Evolutionary conservation across 2,113 vertebrate genomes (phyloP).

Genomic region (Promerops cafer): DNA sequence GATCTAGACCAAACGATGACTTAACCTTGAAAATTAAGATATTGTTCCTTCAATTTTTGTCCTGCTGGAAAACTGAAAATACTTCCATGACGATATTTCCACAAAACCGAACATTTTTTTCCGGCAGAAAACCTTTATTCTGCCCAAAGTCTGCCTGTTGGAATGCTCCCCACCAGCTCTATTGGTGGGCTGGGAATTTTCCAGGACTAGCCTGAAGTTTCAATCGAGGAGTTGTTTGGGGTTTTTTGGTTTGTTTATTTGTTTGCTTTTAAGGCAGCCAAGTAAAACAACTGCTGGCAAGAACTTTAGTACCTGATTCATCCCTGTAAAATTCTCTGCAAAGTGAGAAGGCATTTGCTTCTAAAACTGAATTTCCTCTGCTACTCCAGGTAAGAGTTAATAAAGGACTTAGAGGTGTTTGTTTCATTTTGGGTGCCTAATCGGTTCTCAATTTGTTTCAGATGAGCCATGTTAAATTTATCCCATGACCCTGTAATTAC

Average conservation of each 20-base stretch:
- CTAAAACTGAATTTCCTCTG: background rate
- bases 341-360: background rate
- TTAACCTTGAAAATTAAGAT: background rate
- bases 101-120: background rate
- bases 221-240: background rate
- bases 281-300: background rate
- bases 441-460: background rate
- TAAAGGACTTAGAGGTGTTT: background rate
- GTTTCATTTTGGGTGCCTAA: background rate
- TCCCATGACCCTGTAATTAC: background rate
- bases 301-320: background rate
- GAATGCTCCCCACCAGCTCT: background rate
- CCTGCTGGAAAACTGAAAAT: background rate
- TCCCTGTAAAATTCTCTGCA: background rate
- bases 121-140: background rate
- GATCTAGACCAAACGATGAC: slow-evolving; percentile 9
- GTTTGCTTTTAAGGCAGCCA: background rate
- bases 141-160: background rate
- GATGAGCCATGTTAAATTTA: background rate
- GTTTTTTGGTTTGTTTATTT: background rate
- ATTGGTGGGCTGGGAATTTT: slow-evolving; percentile 21
- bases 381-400: background rate
- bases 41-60: background rate
- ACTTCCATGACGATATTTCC: background rate
- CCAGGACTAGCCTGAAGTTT: background rate